These are phyloP conservation scores for Ptychochromis oligacanthus DNA, from an alignment of 2,113 vertebrate genomes.

Conservation along the genomic window DNA sequence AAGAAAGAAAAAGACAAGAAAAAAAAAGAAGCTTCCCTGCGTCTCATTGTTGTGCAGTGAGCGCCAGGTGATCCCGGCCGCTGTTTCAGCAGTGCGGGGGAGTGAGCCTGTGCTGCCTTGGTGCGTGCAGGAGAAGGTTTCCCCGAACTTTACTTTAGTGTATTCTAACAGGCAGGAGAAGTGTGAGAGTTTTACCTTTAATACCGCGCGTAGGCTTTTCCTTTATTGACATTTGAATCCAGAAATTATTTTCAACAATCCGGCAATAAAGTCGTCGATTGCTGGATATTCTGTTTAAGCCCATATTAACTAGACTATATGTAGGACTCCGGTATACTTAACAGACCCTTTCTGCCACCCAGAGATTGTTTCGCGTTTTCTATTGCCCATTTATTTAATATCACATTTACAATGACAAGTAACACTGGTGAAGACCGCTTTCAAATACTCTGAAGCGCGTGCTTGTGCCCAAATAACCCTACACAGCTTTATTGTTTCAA, in stretches of 20 bases:
- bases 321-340: neutral
- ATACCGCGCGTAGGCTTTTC: neutral
- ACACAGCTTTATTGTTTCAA: too few relatives aligned
- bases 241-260: neutral
- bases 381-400: neutral
- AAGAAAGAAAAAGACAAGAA: neutral
- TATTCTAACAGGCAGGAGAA: neutral
- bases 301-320: neutral
- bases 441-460: neutral
- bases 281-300: neutral
- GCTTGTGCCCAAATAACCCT: neutral
- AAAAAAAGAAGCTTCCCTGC: fast-evolving
- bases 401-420: neutral
- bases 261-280: neutral
- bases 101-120: neutral
- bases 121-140: neutral
- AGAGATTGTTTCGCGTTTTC: neutral
- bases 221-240: neutral
- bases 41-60: neutral
- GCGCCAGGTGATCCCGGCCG: neutral
- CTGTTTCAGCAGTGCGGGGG: too few relatives aligned
- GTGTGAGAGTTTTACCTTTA: neutral
- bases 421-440: neutral
- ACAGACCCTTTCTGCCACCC: neutral
- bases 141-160: neutral